A percentile compares a stretch with the other conserved stretches of the same genome.
phyloP scores from a whole-genome alignment of 2,888 invertebrate species.

The Trisateles emortualis region DNA sequence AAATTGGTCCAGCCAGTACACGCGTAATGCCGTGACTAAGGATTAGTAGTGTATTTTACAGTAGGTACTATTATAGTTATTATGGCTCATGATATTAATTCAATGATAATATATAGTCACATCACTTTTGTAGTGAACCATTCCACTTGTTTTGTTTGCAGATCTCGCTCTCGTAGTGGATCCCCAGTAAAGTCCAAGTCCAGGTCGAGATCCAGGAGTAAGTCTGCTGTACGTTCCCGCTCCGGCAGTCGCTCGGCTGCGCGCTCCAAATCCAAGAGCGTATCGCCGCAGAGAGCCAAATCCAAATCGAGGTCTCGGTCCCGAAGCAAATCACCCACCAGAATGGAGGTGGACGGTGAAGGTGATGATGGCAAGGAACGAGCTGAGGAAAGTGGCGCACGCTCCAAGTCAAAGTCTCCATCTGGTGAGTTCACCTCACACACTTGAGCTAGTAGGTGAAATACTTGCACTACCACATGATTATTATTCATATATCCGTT shows the following conservation, averaged over 20 bases:
- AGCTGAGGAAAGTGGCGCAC: conserved; percentile 15
- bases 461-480: neutral
- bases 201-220: conserved; percentile 53
- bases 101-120: too few relatives aligned
- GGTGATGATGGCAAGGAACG: conserved; percentile 28
- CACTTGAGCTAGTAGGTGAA: too few relatives aligned
- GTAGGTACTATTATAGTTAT: too few relatives aligned
- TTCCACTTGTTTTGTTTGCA: too few relatives aligned
- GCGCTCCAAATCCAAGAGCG: conserved; percentile 23
- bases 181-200: conserved; percentile 52
- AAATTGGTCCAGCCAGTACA: too few relatives aligned
- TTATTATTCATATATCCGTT: too few relatives aligned
- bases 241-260: conserved; percentile 44
- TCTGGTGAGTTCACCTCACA: conserved; percentile 33
- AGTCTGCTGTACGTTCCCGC: conserved; percentile 51
- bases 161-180: conserved; percentile 51
- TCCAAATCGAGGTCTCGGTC: conserved; percentile 26
- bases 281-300: conserved; percentile 4
- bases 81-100: too few relatives aligned
- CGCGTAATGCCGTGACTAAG: too few relatives aligned
- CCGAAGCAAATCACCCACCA: conserved; percentile 47
- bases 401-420: conserved; percentile 45
- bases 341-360: conserved; percentile 55
- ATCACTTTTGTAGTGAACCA: too few relatives aligned
- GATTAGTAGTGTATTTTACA: too few relatives aligned